Percentiles rank a stretch among this genome's conserved stretches.
Evolutionary conservation across 1,140 invertebrate genomes (phyloP).

Genomic region (Bombus impatiens): DNA sequence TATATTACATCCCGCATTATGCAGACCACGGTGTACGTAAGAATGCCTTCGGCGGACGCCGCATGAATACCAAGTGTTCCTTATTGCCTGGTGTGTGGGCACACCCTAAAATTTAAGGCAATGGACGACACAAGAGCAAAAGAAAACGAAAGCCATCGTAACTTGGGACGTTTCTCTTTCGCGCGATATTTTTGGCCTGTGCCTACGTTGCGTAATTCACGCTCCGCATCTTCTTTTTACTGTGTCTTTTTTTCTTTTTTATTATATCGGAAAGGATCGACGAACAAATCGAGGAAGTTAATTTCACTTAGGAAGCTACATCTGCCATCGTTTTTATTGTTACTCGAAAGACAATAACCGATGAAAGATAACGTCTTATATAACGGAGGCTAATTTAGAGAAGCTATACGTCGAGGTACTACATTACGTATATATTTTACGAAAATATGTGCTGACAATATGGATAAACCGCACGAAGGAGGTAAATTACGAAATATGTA

Average conservation of each 20-base stretch:
- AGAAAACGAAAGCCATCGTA: slow-evolving; percentile 49
- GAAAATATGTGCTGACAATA: not conserved
- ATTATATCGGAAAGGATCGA: not conserved
- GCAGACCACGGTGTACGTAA: slow-evolving; percentile 49
- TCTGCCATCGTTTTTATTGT: not conserved
- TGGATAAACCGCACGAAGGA: not conserved
- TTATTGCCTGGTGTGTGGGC: slow-evolving; percentile 41
- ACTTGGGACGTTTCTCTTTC: slow-evolving; percentile 27
- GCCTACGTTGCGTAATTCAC: slow-evolving; percentile 4
- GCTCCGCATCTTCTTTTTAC: too few species aligned
- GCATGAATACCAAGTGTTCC: slow-evolving; percentile 51
- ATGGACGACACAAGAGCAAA: slow-evolving; percentile 9
- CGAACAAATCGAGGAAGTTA: slow-evolving; percentile 6
- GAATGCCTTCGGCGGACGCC: slow-evolving; percentile 48
- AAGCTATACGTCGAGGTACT: too few species aligned
- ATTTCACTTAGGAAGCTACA: not conserved
- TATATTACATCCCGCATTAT: slow-evolving; percentile 55
- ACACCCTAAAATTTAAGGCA: slow-evolving; percentile 57
- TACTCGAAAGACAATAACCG: not conserved
- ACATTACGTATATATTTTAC: not conserved
- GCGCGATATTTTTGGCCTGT: slow-evolving; percentile 14
- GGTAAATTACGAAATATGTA: not conserved
- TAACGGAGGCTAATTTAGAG: not conserved
- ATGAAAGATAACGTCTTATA: not conserved
- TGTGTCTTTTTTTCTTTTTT: not conserved